phyloP scores from a whole-genome alignment of 2,888 invertebrate genomes.

The Noctua fimbriata region DNA sequence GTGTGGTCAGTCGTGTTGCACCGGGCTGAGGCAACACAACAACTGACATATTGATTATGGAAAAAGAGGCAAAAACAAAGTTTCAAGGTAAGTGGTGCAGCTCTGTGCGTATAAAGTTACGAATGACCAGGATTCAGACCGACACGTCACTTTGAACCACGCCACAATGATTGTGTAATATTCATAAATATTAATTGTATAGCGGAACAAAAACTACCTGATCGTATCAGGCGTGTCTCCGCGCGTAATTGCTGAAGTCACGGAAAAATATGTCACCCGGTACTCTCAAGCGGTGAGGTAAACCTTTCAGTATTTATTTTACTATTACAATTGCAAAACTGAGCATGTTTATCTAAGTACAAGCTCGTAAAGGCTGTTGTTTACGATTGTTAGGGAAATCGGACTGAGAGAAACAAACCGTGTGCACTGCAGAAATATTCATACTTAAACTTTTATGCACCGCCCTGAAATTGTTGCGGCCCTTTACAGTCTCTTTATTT shows the following conservation, averaged over 20 bases:
- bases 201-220: conserved; percentile 49
- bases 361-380: conserved; percentile 59
- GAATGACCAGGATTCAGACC: conserved; percentile 30
- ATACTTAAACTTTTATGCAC: conserved; percentile 26
- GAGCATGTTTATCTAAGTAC: conserved; percentile 61
- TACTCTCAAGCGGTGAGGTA: conserved; percentile 57
- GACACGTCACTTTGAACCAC: conserved; percentile 28
- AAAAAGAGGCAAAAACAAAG: conserved; percentile 75
- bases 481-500: conserved; percentile 1
- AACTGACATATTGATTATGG: conserved; percentile 73
- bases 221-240: conserved; percentile 50
- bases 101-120: conserved; percentile 65
- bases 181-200: conserved; percentile 24
- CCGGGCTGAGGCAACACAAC: conserved; percentile 62
- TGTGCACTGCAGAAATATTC: conserved; percentile 38
- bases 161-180: conserved; percentile 27
- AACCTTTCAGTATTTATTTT: conserved; percentile 62
- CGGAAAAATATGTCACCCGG: conserved; percentile 64
- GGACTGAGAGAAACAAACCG: conserved; percentile 45
- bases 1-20: conserved; percentile 59
- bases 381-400: conserved; percentile 57
- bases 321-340: conserved; percentile 63
- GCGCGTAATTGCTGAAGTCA: conserved; percentile 61
- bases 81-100: conserved; percentile 79
- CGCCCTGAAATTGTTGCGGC: conserved; percentile 16